Conservation (phyloP, 2,797 vertebrate species). For the Helarctos malayanus region DNA sequence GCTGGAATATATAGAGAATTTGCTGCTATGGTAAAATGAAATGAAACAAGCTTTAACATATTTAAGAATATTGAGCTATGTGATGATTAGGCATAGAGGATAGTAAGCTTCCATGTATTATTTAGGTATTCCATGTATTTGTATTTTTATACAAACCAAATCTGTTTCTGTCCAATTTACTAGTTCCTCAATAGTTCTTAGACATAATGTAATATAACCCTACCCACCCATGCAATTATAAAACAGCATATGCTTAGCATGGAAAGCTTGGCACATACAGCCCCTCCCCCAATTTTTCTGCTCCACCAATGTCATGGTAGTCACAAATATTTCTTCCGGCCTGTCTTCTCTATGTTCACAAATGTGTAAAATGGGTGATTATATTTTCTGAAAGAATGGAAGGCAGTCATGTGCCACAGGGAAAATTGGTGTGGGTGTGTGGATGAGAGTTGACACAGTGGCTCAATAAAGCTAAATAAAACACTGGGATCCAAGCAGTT, state of each 20-base stretch:
- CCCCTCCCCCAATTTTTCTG: neutral
- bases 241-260: neutral
- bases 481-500: neutral
- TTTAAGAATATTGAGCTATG: neutral
- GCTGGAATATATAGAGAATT: neutral
- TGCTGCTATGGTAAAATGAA: neutral
- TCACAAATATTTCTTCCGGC: neutral
- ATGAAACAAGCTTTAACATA: neutral
- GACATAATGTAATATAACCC: neutral
- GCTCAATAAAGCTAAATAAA: neutral
- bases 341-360: neutral
- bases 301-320: constrained; percentile 1
- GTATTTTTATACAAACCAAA: neutral
- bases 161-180: neutral
- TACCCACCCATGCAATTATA: neutral
- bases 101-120: neutral
- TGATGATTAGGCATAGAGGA: neutral
- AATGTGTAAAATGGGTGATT: neutral
- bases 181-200: neutral
- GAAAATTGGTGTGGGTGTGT: neutral
- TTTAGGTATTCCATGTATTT: neutral
- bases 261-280: neutral
- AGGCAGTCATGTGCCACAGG: neutral
- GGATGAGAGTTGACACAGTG: neutral
- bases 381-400: constrained; percentile 23